Evolutionary conservation across 2,113 vertebrate species (phyloP).

Genomic region (Micromys minutus): DNA sequence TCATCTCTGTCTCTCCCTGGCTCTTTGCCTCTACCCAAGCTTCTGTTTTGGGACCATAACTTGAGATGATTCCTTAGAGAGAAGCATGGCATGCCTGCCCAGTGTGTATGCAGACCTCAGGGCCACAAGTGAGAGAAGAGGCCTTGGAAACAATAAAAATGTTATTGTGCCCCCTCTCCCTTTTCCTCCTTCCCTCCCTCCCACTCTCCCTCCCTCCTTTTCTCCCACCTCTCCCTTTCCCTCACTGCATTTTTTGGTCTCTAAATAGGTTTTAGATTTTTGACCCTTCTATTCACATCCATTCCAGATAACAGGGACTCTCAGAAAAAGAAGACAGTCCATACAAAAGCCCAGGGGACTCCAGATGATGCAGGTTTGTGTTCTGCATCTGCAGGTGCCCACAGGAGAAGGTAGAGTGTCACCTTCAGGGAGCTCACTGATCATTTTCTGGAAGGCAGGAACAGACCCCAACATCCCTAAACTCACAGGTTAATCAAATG

Average conservation of each 20-base stretch:
- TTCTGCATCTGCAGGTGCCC: neutral
- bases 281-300: neutral
- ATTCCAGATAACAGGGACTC: neutral
- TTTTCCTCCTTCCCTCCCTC: neutral
- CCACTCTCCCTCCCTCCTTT: too few relatives aligned
- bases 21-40: neutral
- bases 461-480: neutral
- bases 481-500: neutral
- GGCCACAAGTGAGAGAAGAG: rapidly evolving
- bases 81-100: neutral
- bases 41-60: neutral
- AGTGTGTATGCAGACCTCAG: rapidly evolving
- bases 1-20: too few relatives aligned
- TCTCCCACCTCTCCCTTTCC: neutral
- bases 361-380: neutral
- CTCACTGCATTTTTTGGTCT: neutral
- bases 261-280: neutral
- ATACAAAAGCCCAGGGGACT: neutral
- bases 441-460: neutral
- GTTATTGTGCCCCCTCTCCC: neutral
- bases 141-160: neutral
- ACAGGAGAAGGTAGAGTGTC: neutral
- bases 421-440: neutral
- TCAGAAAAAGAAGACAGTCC: neutral
- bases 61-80: neutral